Percentiles rank a stretch among this genome's conserved stretches.
These are phyloP conservation scores for Halcyon senegalensis DNA, from an alignment of 2,113 vertebrate genomes.

Conservation along the genomic window DNA sequence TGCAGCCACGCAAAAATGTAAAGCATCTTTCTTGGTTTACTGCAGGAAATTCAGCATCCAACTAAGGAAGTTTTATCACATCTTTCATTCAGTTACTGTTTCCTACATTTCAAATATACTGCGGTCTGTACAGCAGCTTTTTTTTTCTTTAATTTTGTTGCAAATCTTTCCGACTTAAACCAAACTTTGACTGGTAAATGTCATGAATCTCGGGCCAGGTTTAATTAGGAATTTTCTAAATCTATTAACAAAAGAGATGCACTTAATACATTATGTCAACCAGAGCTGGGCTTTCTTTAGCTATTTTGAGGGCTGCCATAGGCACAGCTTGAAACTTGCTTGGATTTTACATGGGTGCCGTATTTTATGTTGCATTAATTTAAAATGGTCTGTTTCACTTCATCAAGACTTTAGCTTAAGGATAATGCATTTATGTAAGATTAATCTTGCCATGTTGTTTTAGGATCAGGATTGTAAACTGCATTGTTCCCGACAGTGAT, in stretches of 20 bases:
- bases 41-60: constrained; percentile 61
- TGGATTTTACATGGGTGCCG: constrained; percentile 37
- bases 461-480: constrained; percentile 57
- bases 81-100: constrained; percentile 68
- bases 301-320: constrained; percentile 47
- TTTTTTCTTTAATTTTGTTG: constrained; percentile 59
- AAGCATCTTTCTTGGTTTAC: constrained; percentile 64
- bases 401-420: constrained; percentile 67
- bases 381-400: constrained; percentile 67
- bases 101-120: constrained; percentile 65
- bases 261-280: constrained; percentile 66
- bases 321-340: constrained; percentile 59
- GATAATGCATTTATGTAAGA: constrained; percentile 72
- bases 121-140: constrained; percentile 1
- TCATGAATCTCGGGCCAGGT: constrained; percentile 45
- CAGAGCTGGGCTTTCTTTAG: constrained; percentile 32
- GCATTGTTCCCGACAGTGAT: constrained; percentile 57
- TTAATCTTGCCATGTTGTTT: constrained; percentile 66
- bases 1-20: constrained; percentile 44
- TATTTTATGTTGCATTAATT: constrained; percentile 47
- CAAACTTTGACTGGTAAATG: constrained; percentile 58
- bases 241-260: constrained; percentile 62
- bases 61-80: constrained; percentile 68
- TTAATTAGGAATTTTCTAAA: constrained; percentile 68
- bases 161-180: constrained; percentile 52